Percentiles rank a stretch among this genome's conserved stretches.
Evolutionary conservation across 2,113 vertebrate genomes (phyloP).

Genomic region (Leptosomus discolor): DNA sequence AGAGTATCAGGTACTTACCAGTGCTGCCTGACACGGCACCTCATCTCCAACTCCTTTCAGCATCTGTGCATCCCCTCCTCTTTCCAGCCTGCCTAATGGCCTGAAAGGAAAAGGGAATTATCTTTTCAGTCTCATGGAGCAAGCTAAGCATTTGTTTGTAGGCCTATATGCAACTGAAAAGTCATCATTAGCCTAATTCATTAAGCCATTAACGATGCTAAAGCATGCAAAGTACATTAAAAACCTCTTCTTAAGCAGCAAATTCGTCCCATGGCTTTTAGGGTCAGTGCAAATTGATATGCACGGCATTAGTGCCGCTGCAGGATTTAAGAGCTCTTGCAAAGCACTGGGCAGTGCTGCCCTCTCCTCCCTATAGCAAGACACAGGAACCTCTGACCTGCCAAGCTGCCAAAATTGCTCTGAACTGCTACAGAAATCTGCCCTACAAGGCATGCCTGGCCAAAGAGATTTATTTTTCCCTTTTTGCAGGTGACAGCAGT

Average conservation of each 20-base stretch:
- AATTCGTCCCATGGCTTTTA: not conserved
- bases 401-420: not conserved
- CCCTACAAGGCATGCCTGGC: not conserved
- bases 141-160: not conserved
- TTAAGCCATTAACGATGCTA: not conserved
- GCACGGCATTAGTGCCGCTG: not conserved
- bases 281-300: not conserved
- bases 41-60: not conserved
- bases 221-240: constrained; percentile 4
- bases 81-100: not conserved
- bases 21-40: not conserved
- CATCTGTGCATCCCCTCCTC: not conserved
- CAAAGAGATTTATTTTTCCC: not conserved
- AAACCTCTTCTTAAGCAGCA: not conserved
- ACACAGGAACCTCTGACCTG: not conserved
- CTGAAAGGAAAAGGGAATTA: not conserved
- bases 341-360: not conserved
- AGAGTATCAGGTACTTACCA: not conserved
- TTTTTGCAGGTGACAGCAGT: not conserved
- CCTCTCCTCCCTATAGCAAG: not conserved
- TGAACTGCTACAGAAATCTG: not conserved
- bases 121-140: not conserved
- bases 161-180: not conserved
- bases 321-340: not conserved
- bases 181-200: not conserved